Evolutionary conservation across 1,140 invertebrate genomes (phyloP), one percentile per base, ranked within the genome.

Genomic region (Leptinotarsa undecemlineata): DNA sequence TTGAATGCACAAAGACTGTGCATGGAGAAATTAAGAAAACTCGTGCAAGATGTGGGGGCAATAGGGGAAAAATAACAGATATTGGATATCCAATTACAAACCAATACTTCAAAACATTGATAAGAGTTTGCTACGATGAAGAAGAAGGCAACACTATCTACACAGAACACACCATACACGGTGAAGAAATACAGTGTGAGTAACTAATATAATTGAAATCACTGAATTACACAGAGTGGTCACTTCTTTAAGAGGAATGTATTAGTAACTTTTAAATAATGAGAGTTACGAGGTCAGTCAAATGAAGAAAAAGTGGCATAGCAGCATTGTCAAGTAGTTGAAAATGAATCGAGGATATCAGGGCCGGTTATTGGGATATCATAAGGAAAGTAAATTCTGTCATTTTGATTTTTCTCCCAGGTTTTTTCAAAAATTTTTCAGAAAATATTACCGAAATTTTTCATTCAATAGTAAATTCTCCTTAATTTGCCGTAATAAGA

Each of bases 111-210:
- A n/a, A 82, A 13, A 77, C 76, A 6, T 74, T 84, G 62, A 82
- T 84, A 14, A 73, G 77, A 64, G 76, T 80, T n/a, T 84, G 83
- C 73, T 81, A 82, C 48, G 74, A 82, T 48, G 61, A 47, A 48
- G 61, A 72, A 21, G 69, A 71, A 20, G 82, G 82, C 20, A 63
- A 71, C 2, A 77, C 79, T 13, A 66, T 83, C 6, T 84, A 83
- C 71, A 78, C 80, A 1, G 23, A 80, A 14, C 83, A 84, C 74
- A 13, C 66, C 3, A 15, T 84, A 15, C 71, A 77, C 77, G 82
- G 82, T 66, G 64, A 76, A 23, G 74, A 80, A 73, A 76, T 83
- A n/a, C 76, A 78, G 73, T 68, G 83, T 84, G 79, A 76, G 77
- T 79, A 42, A 42, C 33, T 42, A 11, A 42, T 42, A 42, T 61